Percentiles rank a stretch among this genome's conserved stretches.
Evolutionary conservation across 1,140 invertebrate species (phyloP).

Genomic region (Drosophila pseudoananassae): DNA sequence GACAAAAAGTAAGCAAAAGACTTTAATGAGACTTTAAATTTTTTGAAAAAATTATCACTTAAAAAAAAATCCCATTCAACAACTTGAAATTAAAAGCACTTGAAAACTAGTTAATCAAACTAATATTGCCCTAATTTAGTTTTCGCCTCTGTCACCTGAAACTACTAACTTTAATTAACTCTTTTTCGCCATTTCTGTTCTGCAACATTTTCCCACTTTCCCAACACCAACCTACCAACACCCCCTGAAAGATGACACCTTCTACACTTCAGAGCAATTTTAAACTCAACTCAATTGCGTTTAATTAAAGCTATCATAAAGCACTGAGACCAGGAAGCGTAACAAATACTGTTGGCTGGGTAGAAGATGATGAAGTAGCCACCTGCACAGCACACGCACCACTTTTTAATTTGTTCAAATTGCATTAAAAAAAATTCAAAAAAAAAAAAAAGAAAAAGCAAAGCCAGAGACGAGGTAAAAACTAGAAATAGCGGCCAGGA

Average conservation of each 20-base stretch:
- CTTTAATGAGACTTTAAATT: too few species aligned
- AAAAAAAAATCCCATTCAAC: too few species aligned
- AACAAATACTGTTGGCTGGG: conserved; percentile 20
- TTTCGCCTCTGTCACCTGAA: neutral
- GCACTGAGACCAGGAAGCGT: conserved; percentile 9
- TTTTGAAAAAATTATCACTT: too few species aligned
- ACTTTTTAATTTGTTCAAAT: conserved; percentile 78
- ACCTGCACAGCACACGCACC: conserved; percentile 43
- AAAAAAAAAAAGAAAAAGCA: neutral
- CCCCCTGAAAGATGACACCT: neutral
- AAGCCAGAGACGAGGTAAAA: conserved; percentile 27
- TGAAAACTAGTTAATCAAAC: neutral
- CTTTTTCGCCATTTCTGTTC: neutral
- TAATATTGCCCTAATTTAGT: neutral
- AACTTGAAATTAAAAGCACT: too few species aligned
- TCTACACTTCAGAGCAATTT: neutral
- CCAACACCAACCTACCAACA: too few species aligned
- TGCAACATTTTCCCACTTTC: too few species aligned
- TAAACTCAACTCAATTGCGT: conserved; percentile 37
- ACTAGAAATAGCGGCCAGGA: conserved; percentile 22
- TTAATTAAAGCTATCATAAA: conserved; percentile 51
- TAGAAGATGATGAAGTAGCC: neutral
- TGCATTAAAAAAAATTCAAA: conserved; percentile 61
- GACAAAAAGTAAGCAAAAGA: too few species aligned
- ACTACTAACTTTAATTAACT: conserved; percentile 1